Evolutionary conservation across 2,888 invertebrate species (phyloP), one percentile per base, ranked within the genome.

Genomic region (Cryptocephalus primarius): DNA sequence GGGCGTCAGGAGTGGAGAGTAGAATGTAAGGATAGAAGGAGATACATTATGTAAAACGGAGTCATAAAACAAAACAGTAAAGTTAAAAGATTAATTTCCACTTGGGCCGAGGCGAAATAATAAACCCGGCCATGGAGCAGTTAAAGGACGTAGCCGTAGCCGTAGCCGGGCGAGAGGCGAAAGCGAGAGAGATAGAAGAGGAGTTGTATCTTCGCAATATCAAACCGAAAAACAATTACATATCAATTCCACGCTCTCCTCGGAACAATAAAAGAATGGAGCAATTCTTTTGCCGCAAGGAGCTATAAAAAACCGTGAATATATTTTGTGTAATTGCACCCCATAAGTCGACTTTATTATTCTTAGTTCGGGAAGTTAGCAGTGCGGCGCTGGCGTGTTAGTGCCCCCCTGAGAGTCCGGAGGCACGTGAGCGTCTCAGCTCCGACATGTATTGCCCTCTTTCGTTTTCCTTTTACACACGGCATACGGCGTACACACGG

Each of bases 261-360:
- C 59, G 67, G 68, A 60, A 65, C 68, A 66, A 69, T 70, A 70
- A 70, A 70, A 68, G 70, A 68, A 67, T 66, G 67, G 65, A 64
- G 66, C 66, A 64, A 66, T 67, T 67, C 65, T 61, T 64, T 64
- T 58, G 69, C 70, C 70, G 68, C 70, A 70, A 70, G 70, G 70
- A 68, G 67, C 68, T 58, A 69, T 70, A 70, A 70, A 70, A 70
- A 70, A 69, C 68, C 69, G 69, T 70, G 70, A 70, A 70, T 70
- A 69, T 69, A 70, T 70, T 69, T 69, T 68, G 69, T 69, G 70
- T 70, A 70, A 70, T 70, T 70, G 70, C 65, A 61, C 67, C 56
- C 66, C 69, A 68, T 70, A 69, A 70, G 69, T 69, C 68, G 69
- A 66, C 65, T 70, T 70, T 70, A 70, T 70, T 70, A 68, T 69